Evolutionary conservation across 1,140 invertebrate genomes (phyloP), one percentile per base, ranked within the genome.

Genomic region (Drosophila nigrodunni): DNA sequence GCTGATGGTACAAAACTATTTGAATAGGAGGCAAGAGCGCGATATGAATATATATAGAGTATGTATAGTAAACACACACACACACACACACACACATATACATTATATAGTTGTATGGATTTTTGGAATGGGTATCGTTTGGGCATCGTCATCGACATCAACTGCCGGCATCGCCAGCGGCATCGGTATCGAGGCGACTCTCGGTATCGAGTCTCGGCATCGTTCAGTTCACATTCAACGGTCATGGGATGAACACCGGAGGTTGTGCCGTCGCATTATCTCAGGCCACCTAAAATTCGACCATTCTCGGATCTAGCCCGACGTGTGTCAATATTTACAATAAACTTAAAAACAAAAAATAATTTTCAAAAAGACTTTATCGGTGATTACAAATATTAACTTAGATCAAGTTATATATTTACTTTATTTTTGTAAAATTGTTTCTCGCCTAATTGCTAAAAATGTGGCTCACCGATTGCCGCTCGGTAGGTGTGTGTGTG

Each of bases 1-100:
- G 83, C 80, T 70, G 83, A 68, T 76, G 88, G 71, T 88, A 77
- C 83, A 89, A 80, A 88, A 88, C 77, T 80, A 89, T 88, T 80
- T 69, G 46, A 88, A 46, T 44, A 44, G 46, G 62, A 10, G 3
- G 25, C 37, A 43, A n/a, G 25, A 30, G 25, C 3, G 6, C 25
- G 25, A 21, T 21, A 21, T 21, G 18, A 21, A 21, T 21, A 21
- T 21, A 21, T 30, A 30, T 30, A 30, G 3, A 30, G 25, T 30
- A 5, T 5, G 3, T 5, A 30, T 5, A 30, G 25, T 5, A 5
- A 3, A 30, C 25, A 30, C 4, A 30, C 25, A 30, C 30, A 18
- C 43, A 39, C 25, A 21, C 2, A 25, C n/a, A 34, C 11, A 35
- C n/a, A 34, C 9, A 15, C 15, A 34, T 5, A 46, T 30, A 41